Conservation (phyloP, 2,888 invertebrate species). For the Drosophila robusta region DNA sequence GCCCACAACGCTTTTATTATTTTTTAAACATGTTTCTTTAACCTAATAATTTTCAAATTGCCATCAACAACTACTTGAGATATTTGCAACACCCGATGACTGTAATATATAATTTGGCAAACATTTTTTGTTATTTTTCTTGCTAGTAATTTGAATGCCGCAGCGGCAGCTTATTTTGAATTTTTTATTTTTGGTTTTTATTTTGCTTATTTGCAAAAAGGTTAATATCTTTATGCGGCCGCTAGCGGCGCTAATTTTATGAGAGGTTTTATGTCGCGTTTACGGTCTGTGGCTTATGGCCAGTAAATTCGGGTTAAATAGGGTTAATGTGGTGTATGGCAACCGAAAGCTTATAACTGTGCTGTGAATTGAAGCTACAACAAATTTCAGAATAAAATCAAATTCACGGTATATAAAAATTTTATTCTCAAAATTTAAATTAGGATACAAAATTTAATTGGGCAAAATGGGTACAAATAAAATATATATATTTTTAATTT, state of each 20-base stretch:
- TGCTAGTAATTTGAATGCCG: constrained; percentile 25
- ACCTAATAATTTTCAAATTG: constrained; percentile 47
- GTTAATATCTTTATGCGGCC: constrained; percentile 62
- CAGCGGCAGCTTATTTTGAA: constrained; percentile 6
- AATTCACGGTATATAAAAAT: neutral
- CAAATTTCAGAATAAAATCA: no score
- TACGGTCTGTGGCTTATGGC: constrained; percentile 45
- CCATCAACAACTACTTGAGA: constrained; percentile 57
- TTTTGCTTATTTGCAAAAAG: constrained; percentile 54
- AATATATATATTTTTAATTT: no score
- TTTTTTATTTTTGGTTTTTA: neutral
- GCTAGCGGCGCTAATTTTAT: constrained; percentile 46
- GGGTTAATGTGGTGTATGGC: constrained; percentile 59
- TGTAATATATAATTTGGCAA: constrained; percentile 62
- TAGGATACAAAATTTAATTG: no score
- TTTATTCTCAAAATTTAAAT: neutral
- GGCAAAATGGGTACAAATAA: neutral
- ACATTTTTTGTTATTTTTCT: constrained; percentile 18
- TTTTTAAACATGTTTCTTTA: constrained; percentile 35
- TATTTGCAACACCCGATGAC: constrained; percentile 54
- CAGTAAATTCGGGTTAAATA: constrained; percentile 60
- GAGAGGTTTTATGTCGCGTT: constrained; percentile 44
- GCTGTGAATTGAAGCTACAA: no score
- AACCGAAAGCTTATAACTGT: constrained; percentile 6
- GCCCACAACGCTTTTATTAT: constrained; percentile 39